phyloP scores from a whole-genome alignment of 2,797 vertebrate species.

The Rhynchonycteris naso region DNA sequence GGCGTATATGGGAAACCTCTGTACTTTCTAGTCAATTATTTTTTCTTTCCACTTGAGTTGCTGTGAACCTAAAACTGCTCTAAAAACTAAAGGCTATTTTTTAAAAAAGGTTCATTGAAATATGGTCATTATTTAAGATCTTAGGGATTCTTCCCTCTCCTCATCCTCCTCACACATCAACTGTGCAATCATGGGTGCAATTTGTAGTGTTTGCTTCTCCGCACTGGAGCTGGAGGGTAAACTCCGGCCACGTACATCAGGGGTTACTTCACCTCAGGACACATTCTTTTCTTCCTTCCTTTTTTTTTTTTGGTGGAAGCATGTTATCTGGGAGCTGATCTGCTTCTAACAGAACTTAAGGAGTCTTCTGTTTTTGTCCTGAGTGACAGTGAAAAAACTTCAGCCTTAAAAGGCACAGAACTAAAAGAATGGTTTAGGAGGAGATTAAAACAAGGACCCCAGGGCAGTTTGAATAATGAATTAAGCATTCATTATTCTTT shows the following conservation, averaged over 20 bases:
- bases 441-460: constrained; percentile 42
- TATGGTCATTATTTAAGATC: not conserved
- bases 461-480: constrained; percentile 38
- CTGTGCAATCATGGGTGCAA: not conserved
- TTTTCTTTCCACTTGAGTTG: not conserved
- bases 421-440: constrained; percentile 2
- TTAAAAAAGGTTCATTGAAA: not conserved
- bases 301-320: not conserved
- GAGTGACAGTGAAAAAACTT: constrained; percentile 49
- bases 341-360: constrained; percentile 39
- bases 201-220: not conserved
- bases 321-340: constrained; percentile 16
- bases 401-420: constrained; percentile 22
- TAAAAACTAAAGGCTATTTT: not conserved
- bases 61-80: not conserved
- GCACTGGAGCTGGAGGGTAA: not conserved
- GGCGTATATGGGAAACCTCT: not conserved
- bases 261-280: not conserved
- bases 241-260: not conserved
- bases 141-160: not conserved
- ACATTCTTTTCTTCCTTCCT: not conserved
- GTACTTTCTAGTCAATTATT: not conserved
- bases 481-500: constrained; percentile 8
- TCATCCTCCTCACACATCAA: not conserved
- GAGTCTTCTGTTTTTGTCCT: constrained; percentile 20